Evolutionary conservation across 2,113 vertebrate genomes (phyloP), one percentile per base, ranked within the genome.

Genomic region (Mungos mungo): DNA sequence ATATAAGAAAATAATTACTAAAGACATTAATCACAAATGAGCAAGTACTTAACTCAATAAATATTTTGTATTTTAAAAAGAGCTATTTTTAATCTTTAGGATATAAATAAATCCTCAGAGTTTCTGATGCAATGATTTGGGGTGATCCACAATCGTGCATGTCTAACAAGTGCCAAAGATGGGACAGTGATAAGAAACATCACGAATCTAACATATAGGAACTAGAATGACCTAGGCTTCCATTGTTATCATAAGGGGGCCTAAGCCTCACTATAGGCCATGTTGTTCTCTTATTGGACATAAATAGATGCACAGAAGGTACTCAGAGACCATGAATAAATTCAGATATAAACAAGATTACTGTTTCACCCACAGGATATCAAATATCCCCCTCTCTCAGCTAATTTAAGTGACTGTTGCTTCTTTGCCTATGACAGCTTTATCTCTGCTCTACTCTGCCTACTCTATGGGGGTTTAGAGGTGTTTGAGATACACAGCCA

Each of bases 11-110:
- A 71, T 76, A 47, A 83, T 82, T 88, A 87, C 45, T 84, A 68
- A 92, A 90, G 7, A 92, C 4, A 95, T 29, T 90, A 84, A 93
- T 79, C 68, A 94, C 60, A 69, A 93, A n/a, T 41, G 88, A 94
- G 41, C 6, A 86, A 90, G 31, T 31, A 68, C 29, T 87, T 87
- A 87, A 88, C 5, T 6, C 63, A 19, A 87, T 79, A 93, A 90
- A 89, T 38, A 69, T 50, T 71, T 94, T 0, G 47, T 23, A 63
- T n/a, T 65, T 79, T 65, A 23, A 77, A 74, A 60, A 87, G 21
- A 77, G 23, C 29, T 4, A 71, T 63, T 96, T 86, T 95, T 63
- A 89, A 38, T 4, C 38, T 86, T 83, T 63, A 95, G n/a, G 81
- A 19, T 80, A 35, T 50, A 95, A 92, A 81, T 93, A 54, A 87